These are phyloP conservation scores for Macroglossus sobrinus DNA, from an alignment of 2,113 vertebrate genomes.

Conservation along the genomic window DNA sequence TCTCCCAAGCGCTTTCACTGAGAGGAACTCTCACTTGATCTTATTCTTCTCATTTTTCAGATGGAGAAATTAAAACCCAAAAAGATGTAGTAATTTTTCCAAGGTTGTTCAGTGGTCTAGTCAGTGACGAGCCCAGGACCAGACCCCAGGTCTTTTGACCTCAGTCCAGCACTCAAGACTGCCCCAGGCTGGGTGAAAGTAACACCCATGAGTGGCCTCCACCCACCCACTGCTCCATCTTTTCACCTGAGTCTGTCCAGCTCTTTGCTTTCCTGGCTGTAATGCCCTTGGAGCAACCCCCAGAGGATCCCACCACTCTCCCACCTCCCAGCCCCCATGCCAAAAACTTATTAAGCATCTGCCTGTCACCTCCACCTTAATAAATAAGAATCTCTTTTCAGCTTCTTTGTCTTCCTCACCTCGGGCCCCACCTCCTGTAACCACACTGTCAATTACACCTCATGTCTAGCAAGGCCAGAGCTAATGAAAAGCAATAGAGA, in stretches of 20 bases:
- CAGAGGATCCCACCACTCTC: slow-evolving; percentile 1
- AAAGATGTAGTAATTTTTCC: background rate
- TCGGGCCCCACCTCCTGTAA: slow-evolving; percentile 85
- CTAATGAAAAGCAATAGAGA: slow-evolving; percentile 99
- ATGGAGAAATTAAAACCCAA: background rate
- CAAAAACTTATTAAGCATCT: slow-evolving; percentile 93
- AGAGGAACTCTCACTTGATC: background rate
- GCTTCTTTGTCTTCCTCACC: slow-evolving; percentile 85
- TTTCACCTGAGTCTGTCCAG: background rate
- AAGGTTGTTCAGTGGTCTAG: background rate
- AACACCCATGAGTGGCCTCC: background rate
- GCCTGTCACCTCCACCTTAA: slow-evolving; percentile 96
- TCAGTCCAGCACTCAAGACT: too few species aligned
- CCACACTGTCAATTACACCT: slow-evolving; percentile 96
- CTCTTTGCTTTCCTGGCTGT: background rate
- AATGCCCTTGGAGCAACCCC: slow-evolving; percentile 72
- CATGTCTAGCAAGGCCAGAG: slow-evolving; percentile 90
- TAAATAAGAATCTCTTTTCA: slow-evolving; percentile 98
- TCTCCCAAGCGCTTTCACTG: background rate
- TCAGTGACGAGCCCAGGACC: background rate
- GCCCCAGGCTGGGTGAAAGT: background rate
- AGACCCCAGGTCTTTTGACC: background rate
- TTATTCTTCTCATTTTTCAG: background rate
- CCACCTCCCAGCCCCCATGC: slow-evolving; percentile 69
- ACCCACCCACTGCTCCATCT: background rate